Conservation (phyloP, 2,888 invertebrate species). For the Monopis laevigella region DNA sequence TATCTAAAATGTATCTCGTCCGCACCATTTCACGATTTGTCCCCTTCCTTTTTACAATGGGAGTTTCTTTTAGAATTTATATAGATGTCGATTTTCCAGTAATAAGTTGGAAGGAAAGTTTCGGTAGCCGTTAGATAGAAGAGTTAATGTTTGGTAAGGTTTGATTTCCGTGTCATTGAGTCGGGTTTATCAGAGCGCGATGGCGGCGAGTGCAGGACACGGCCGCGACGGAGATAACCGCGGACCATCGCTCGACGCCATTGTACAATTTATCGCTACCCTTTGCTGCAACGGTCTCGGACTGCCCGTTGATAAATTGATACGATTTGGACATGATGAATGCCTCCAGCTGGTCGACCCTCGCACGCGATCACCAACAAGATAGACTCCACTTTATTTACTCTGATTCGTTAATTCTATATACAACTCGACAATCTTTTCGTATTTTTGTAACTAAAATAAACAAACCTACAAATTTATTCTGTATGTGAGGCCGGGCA, state of each 20-base stretch:
- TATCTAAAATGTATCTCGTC: conserved; percentile 54
- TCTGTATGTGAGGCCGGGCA: too few species aligned
- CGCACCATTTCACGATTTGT: conserved; percentile 55
- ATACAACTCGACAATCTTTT: too few species aligned
- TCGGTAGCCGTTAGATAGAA: too few species aligned
- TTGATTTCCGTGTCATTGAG: conserved; percentile 13
- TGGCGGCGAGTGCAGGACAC: background rate
- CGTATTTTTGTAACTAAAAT: conserved; percentile 2
- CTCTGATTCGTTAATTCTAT: conserved; percentile 8
- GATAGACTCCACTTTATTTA: conserved; percentile 1
- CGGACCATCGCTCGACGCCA: conserved; percentile 8
- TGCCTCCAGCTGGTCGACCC: conserved; percentile 20
- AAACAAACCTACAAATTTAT: too few species aligned
- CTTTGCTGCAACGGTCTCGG: conserved; percentile 12
- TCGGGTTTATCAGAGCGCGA: conserved; percentile 11
- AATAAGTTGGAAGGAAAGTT: too few species aligned
- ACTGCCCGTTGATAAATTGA: conserved; percentile 29
- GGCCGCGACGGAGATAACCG: conserved; percentile 10
- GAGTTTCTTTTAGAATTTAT: conserved; percentile 47
- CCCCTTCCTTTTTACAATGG: conserved; percentile 26
- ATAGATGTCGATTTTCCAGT: conserved; percentile 16
- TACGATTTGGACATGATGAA: conserved; percentile 34
- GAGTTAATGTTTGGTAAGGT: conserved; percentile 7
- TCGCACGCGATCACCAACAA: conserved; percentile 9
- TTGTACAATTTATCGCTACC: conserved; percentile 15